Conservation (phyloP, 2,797 vertebrate species). For the Danio kyathit region DNA sequence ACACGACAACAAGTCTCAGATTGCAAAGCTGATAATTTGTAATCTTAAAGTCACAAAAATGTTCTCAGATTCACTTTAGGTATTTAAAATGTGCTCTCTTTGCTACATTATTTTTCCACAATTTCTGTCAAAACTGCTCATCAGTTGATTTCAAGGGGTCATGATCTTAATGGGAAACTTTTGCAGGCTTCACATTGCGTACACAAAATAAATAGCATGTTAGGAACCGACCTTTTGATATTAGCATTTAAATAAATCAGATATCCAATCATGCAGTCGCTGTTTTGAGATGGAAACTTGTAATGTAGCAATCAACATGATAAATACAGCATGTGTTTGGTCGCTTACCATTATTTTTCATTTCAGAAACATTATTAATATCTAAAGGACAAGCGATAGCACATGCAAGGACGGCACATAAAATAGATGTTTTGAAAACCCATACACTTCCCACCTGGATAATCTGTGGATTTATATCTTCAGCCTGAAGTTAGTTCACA, state of each 20-base stretch:
- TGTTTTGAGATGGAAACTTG: background rate
- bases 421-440: background rate
- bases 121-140: background rate
- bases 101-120: background rate
- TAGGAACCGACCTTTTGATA: conserved; percentile 2
- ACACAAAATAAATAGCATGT: background rate
- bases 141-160: background rate
- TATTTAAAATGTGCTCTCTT: background rate
- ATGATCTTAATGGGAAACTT: background rate
- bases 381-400: conserved; percentile 5
- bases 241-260: background rate
- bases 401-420: background rate
- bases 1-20: background rate
- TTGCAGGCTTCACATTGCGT: background rate
- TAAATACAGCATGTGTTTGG: background rate
- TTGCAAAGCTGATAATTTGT: background rate
- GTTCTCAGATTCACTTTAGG: background rate
- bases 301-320: conserved; percentile 3
- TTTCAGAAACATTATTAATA: background rate
- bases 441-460: background rate
- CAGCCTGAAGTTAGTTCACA: background rate
- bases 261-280: background rate
- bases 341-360: background rate
- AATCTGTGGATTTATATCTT: background rate
- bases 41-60: too few species aligned